A percentile compares a stretch with the other conserved stretches of the same genome.
Evolutionary conservation across 2,797 vertebrate species (phyloP).

Genomic region (Sphaeramia orbicularis): DNA sequence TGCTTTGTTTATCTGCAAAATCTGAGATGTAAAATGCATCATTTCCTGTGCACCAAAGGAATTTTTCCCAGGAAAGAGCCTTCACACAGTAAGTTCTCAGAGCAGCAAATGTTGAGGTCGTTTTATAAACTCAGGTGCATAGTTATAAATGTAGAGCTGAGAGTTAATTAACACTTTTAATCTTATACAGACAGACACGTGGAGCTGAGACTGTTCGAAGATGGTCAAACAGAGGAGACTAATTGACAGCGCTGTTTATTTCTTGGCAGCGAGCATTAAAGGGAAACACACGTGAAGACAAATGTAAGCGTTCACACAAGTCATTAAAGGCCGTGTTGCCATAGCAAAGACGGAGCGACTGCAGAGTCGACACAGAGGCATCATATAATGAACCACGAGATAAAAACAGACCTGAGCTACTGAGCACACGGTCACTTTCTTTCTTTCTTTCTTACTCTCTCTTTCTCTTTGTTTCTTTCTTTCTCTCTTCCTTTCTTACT

Average conservation of each 20-base stretch:
- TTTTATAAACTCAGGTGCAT: constrained; percentile 13
- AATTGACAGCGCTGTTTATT: constrained; percentile 40
- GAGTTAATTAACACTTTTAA: background rate
- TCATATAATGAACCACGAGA: constrained; percentile 1
- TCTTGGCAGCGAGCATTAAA: constrained; percentile 37
- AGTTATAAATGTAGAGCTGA: background rate
- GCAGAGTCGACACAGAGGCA: constrained; percentile 36
- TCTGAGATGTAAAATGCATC: constrained; percentile 21
- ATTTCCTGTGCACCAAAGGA: constrained; percentile 22
- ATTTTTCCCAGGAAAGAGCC: constrained; percentile 26
- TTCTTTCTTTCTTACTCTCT: constrained; percentile 3
- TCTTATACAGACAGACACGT: background rate
- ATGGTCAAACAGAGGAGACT: constrained; percentile 24
- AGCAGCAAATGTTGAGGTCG: background rate
- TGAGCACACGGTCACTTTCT: constrained; percentile 14
- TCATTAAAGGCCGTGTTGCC: constrained; percentile 66
- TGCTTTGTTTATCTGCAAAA: constrained; percentile 6
- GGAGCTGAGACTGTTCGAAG: constrained; percentile 33
- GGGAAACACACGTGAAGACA: constrained; percentile 6
- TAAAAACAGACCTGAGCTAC: constrained; percentile 49
- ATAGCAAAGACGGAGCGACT: constrained; percentile 56
- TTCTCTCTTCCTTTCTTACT: too few species aligned
- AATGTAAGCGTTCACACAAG: constrained; percentile 37
- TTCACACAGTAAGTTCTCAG: background rate
- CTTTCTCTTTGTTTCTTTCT: background rate